Conservation (phyloP, 1,140 invertebrate species). For the Scaptomyza pallida region DNA sequence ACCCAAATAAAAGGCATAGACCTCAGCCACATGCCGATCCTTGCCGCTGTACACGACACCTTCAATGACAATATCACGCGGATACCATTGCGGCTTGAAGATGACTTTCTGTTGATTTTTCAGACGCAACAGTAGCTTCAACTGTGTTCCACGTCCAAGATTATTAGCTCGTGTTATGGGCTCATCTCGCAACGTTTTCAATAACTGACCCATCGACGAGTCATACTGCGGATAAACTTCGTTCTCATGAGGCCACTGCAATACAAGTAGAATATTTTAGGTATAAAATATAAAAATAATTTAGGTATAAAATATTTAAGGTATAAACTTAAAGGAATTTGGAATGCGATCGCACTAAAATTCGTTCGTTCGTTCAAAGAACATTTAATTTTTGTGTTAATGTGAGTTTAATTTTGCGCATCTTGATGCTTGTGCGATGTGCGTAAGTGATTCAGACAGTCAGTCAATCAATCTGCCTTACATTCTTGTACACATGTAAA, state of each 20-base stretch:
- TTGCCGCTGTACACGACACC: constrained; percentile 94
- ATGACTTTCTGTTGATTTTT: constrained; percentile 91
- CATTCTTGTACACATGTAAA: neutral
- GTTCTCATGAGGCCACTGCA: constrained; percentile 89
- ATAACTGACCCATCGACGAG: constrained; percentile 88
- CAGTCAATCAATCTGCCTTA: neutral
- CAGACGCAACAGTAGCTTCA: constrained; percentile 93
- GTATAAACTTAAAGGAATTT: too few relatives aligned
- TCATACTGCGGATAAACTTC: constrained; percentile 88
- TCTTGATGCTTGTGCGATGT: neutral
- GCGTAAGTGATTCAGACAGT: neutral
- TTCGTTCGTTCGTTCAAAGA: too few relatives aligned
- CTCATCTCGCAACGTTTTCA: constrained; percentile 88
- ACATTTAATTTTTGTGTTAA: neutral
- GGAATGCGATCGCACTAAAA: too few relatives aligned
- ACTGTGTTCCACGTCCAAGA: constrained; percentile 92
- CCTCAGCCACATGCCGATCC: constrained; percentile 96
- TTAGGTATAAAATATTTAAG: too few relatives aligned
- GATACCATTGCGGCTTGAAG: constrained; percentile 97
- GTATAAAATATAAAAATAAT: too few relatives aligned
- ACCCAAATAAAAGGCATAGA: constrained; percentile 96
- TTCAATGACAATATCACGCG: constrained; percentile 89
- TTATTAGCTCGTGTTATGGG: constrained; percentile 91
- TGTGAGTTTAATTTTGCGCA: neutral
- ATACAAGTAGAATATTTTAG: constrained; percentile 56